Base-by-base conservation (phyloP, 2,888 invertebrate genomes). In the Drosophila putrida region DNA sequence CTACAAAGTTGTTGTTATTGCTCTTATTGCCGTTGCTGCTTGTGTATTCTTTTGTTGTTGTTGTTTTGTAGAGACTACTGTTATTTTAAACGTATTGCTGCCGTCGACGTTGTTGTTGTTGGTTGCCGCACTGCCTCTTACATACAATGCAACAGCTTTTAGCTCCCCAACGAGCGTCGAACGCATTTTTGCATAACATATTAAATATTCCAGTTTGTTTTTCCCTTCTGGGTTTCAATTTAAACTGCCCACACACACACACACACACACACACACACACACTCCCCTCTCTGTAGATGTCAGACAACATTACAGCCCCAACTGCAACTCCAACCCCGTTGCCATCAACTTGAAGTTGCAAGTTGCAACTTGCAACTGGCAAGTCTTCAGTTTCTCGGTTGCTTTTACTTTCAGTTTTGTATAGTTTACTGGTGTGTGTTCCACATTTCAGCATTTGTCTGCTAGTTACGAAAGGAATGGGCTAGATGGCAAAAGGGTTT, bases 171-270 rank as follows among this genome's bases (percentile, higher is more conserved):
- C 64, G 75, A 75, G 51, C 62, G 75, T 66, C 73, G 68, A 73
- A 80, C 78, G 75, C 80, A 83, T 88, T 85, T 85, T 85, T 85
- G 84, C 84, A 85, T 85, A 85, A 85, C 88, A 71, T 86, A 85
- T 85, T 88, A 85, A 85, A 79, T 83, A 85, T 85, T 85, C 88
- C 81, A 80, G 86, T 86, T 86, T 80, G 81, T 71, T 69, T 80
- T 80, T 73, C 62, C 70, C 73, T 77, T 71, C 80, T 79, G 80
- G 79, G 81, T 83, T 85, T 85, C 83, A 88, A 88, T 80, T 85
- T 88, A 85, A 85, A 77, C 88, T 80, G 75, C 81, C 75, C 62
- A 64, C 83, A 63, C 39, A 20, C 20, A 20, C 20, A 1, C 20
- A 20, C 1, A 20, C 20, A 2, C 2, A 20, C 20, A 20, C 20